Conservation (phyloP, 1,140 invertebrate genomes). For the Drosophila ohnishii region DNA sequence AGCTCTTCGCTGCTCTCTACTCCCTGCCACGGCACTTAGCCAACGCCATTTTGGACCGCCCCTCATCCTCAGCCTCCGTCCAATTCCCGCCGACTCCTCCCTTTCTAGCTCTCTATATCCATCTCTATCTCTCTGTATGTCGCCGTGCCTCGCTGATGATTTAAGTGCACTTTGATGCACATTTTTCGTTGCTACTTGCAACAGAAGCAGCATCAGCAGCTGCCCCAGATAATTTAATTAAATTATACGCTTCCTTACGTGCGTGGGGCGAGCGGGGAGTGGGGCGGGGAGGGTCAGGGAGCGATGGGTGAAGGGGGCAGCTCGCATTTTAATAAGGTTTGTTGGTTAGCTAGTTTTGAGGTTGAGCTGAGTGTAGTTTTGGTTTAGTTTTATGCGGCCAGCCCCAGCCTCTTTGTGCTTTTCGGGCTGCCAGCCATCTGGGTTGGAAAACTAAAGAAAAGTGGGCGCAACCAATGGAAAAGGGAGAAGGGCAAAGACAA, state of each 20-base stretch:
- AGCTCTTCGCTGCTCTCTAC: conserved; percentile 17
- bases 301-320: conserved; percentile 56
- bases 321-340: conserved; percentile 78
- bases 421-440: conserved; percentile 60
- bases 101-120: conserved; percentile 18
- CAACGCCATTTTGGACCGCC: conserved; percentile 64
- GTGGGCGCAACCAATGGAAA: background rate
- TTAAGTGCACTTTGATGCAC: conserved; percentile 81
- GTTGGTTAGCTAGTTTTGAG: conserved; percentile 79
- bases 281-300: conserved; percentile 26
- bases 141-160: conserved; percentile 79
- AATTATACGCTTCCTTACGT: conserved; percentile 80
- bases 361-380: conserved; percentile 79
- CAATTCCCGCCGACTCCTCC: conserved; percentile 4
- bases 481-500: background rate
- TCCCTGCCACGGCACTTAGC: conserved; percentile 76
- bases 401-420: conserved; percentile 55
- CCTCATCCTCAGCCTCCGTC: conserved; percentile 16
- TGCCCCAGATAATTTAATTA: conserved; percentile 80
- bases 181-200: conserved; percentile 75
- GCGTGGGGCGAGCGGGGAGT: conserved; percentile 33
- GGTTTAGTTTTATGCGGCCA: conserved; percentile 67
- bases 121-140: conserved; percentile 63
- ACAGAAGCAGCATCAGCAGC: conserved; percentile 59
- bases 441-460: conserved; percentile 54